Evolutionary conservation across 2,797 vertebrate genomes (phyloP).

Genomic region (Sebastes trivittatus): DNA sequence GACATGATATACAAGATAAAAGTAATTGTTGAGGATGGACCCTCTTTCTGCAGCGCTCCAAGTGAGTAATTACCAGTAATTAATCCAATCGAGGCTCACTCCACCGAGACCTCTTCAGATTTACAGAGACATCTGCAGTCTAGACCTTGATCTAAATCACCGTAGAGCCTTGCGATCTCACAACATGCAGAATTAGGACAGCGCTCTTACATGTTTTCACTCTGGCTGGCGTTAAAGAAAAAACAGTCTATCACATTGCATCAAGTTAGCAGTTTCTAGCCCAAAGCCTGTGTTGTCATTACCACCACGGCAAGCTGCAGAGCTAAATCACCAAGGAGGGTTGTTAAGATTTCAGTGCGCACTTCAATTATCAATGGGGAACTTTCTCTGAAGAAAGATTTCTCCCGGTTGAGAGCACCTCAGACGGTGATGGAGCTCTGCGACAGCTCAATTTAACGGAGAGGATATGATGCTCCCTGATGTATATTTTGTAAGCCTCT

Average conservation of each 20-base stretch:
- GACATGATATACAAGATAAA: constrained; percentile 67
- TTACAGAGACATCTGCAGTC: constrained; percentile 62
- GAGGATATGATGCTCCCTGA: constrained; percentile 53
- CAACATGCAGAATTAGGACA: constrained; percentile 39
- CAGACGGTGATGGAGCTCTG: constrained; percentile 46
- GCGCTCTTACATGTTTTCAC: constrained; percentile 17
- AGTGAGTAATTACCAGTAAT: constrained; percentile 74
- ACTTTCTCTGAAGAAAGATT: constrained; percentile 48
- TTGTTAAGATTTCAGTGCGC: constrained; percentile 40
- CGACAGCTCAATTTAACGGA: constrained; percentile 56
- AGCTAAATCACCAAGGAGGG: constrained; percentile 31
- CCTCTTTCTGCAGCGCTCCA: constrained; percentile 46
- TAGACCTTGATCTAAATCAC: constrained; percentile 69
- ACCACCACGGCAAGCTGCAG: constrained; percentile 17
- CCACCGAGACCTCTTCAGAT: constrained; percentile 65
- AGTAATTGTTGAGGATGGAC: constrained; percentile 63
- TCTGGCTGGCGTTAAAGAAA: neutral
- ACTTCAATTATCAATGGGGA: constrained; percentile 61
- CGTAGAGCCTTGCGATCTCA: constrained; percentile 8
- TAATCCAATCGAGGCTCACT: constrained; percentile 65
- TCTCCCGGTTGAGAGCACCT: constrained; percentile 29
- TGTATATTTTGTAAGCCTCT: constrained; percentile 51
- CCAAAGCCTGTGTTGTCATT: constrained; percentile 29
- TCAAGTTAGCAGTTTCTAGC: constrained; percentile 32
- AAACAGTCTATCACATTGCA: constrained; percentile 6